Percentiles rank a stretch among this genome's conserved stretches.
phyloP scores from a whole-genome alignment of 2,888 invertebrate genomes.

The Eupithecia subfuscata region DNA sequence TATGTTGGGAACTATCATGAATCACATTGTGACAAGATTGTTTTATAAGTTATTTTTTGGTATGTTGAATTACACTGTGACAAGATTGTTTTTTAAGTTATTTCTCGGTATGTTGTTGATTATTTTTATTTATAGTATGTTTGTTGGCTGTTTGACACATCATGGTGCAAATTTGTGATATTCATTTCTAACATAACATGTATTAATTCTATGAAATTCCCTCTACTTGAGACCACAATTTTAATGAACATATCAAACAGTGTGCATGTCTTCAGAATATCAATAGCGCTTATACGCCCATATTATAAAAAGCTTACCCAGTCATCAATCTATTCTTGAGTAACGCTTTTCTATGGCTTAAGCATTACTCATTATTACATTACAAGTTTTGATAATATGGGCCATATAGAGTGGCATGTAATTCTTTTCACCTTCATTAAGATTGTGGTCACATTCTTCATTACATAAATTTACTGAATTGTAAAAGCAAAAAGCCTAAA shows the following conservation, averaged over 20 bases:
- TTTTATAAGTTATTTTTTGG: slow-evolving; percentile 2
- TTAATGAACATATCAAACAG: neutral
- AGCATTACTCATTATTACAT: no score
- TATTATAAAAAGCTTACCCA: no score
- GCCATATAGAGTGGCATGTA: neutral
- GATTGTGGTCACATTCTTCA: neutral
- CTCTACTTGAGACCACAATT: neutral
- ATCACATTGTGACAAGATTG: neutral
- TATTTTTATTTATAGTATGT: slow-evolving; percentile 22
- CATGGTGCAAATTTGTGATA: slow-evolving; percentile 15
- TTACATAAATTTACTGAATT: neutral
- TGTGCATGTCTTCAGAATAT: neutral
- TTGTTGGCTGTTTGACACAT: slow-evolving; percentile 11
- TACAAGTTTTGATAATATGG: no score
- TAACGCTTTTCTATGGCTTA: no score
- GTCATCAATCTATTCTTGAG: no score
- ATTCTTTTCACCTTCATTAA: neutral
- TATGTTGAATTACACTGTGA: slow-evolving; percentile 12
- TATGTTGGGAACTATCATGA: neutral
- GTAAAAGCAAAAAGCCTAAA: neutral
- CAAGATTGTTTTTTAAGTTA: neutral
- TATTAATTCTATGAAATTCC: slow-evolving; percentile 4
- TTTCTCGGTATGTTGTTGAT: slow-evolving; percentile 21
- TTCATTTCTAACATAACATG: slow-evolving; percentile 4
- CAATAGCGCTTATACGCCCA: neutral